Evolutionary conservation across 2,888 invertebrate species (phyloP), one percentile per base, ranked within the genome.

Genomic region (Aporophyla nigra): DNA sequence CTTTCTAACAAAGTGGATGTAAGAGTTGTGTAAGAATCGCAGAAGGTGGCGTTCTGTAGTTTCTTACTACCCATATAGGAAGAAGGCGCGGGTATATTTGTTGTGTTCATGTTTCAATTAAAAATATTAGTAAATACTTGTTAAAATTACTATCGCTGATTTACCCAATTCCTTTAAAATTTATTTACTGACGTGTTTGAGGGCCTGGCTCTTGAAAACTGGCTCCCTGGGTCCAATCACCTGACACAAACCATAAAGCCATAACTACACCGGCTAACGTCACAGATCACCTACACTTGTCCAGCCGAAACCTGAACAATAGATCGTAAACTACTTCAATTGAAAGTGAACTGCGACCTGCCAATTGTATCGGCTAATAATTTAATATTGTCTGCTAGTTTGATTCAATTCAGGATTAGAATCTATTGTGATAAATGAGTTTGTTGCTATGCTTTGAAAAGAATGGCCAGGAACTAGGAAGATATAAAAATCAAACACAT

Each of bases 291-390:
- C 56, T 54, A 74, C 82, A 82, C 82, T 74, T 86, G 83, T 74
- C 43, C 46, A 33, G 53, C 74, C 83, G 69, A 76, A 84, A 75
- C 77, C 69, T 65, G 65, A 88, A 91, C 91, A 91, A 91, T 90
- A 72, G 82, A 61, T 88, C 91, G 84, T 91, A 90, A 90, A 89
- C 68, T 21, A 56, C 53, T 54, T 54, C 72, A 66, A 78, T 78
- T 81, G 71, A 76, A 88, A 79, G 67, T 65, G 78, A 85, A 87
- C 86, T 87, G 78, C 69, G 70, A 84, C 79, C 80, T 67, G 78
- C 71, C 71, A 46, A 67, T 54, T 75, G 67, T 69, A 69, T 59
- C 12, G 67, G 71, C 67, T 71, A 73, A 83, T 85, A 76, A 81
- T 86, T 82, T 77, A 73, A 79, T 82, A 73, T 75, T 77, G 75